Evolutionary conservation across 2,888 invertebrate species (phyloP).

Genomic region (Acanthococcus lagerstroemiae): DNA sequence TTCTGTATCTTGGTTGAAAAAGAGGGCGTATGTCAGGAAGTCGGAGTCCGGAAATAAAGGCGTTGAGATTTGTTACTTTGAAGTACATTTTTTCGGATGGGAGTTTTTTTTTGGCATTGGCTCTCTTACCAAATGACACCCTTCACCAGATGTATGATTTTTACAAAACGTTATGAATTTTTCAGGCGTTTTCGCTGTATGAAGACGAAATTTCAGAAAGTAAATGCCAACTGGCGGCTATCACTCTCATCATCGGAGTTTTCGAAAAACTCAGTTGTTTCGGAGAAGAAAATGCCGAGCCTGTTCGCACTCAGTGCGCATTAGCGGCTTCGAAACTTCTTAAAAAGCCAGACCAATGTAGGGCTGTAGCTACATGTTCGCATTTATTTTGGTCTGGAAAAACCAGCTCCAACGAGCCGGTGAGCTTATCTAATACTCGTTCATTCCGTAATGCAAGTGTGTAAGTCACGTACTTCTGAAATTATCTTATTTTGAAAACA

Average conservation of each 20-base stretch:
- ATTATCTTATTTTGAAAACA: background rate
- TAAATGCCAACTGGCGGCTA: slow-evolving; percentile 90
- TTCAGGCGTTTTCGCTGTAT: slow-evolving; percentile 84
- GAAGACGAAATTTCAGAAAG: slow-evolving; percentile 98
- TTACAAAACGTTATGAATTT: too few species aligned
- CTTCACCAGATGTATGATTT: too few species aligned
- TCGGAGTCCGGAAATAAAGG: background rate
- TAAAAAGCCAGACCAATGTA: slow-evolving; percentile 96
- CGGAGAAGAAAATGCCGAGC: slow-evolving; percentile 92
- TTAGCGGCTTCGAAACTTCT: slow-evolving; percentile 89
- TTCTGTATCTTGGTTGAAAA: too few species aligned
- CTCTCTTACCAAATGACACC: too few species aligned
- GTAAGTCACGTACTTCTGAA: background rate
- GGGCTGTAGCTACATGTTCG: slow-evolving; percentile 86
- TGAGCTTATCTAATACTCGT: slow-evolving; percentile 36
- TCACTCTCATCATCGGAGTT: slow-evolving; percentile 89
- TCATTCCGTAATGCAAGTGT: background rate
- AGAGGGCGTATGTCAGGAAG: too few species aligned
- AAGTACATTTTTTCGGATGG: too few species aligned
- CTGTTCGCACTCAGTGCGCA: slow-evolving; percentile 89
- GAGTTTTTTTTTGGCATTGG: too few species aligned
- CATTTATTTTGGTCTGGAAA: slow-evolving; percentile 96
- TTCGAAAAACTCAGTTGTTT: slow-evolving; percentile 92
- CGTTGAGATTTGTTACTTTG: background rate
- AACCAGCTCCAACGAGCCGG: slow-evolving; percentile 45